Evolutionary conservation across 2,797 vertebrate species (phyloP).

Genomic region (Tympanoctomys barrerae): DNA sequence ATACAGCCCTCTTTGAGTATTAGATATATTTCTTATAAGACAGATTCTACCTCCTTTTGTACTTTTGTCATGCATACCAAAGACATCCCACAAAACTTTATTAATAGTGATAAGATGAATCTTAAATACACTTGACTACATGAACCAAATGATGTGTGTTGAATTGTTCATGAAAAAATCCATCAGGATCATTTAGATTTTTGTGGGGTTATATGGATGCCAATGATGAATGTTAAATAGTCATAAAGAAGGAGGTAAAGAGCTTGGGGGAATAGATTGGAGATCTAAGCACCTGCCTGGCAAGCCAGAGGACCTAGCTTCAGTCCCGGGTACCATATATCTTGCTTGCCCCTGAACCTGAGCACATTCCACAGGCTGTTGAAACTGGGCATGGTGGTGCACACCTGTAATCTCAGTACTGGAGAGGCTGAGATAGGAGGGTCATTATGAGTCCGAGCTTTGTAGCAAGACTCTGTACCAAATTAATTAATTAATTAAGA

Average conservation of each 20-base stretch:
- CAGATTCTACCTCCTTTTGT: neutral
- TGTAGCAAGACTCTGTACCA: no score
- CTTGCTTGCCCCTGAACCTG: no score
- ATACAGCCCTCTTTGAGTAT: neutral
- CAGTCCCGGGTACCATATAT: no score
- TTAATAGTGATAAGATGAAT: neutral
- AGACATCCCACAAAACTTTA: neutral
- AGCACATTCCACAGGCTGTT: no score
- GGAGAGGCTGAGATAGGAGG: no score
- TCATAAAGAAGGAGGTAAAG: neutral
- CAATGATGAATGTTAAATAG: neutral
- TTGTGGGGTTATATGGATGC: neutral
- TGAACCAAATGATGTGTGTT: neutral
- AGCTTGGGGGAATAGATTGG: no score
- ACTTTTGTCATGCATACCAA: neutral
- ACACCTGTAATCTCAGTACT: no score
- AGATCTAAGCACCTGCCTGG: no score
- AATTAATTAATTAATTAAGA: no score
- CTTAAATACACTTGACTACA: neutral
- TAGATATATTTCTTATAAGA: neutral
- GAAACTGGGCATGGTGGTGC: no score
- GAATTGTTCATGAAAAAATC: neutral
- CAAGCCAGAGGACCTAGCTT: no score
- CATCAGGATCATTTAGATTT: neutral
- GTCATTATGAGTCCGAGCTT: no score